Percentiles rank a stretch among this genome's conserved stretches.
phyloP scores from a whole-genome alignment of 2,888 invertebrate genomes.

The Coleophora deauratella region DNA sequence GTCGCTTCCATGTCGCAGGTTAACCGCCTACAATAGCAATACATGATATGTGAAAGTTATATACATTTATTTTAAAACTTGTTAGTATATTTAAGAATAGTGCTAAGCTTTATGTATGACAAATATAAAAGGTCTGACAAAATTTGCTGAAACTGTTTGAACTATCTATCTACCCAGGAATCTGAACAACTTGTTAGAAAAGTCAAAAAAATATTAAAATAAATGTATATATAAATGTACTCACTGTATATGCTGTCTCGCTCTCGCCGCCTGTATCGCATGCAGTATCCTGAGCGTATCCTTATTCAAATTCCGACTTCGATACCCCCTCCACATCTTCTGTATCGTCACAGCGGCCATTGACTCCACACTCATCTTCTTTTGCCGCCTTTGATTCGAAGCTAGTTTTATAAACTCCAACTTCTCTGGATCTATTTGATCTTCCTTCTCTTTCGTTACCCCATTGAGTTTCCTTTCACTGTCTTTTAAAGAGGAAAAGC shows the following conservation, averaged over 20 bases:
- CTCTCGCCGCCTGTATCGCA: slow-evolving; percentile 83
- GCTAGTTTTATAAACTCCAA: slow-evolving; percentile 51
- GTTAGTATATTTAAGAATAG: too few relatives aligned
- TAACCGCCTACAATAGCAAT: slow-evolving; percentile 74
- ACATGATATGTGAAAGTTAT: too few relatives aligned
- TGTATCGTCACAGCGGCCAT: slow-evolving; percentile 86
- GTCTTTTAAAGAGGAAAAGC: slow-evolving; percentile 41
- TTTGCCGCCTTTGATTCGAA: slow-evolving; percentile 49
- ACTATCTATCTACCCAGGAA: too few relatives aligned
- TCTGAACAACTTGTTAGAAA: too few relatives aligned
- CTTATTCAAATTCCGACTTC: slow-evolving; percentile 82
- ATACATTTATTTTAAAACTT: too few relatives aligned
- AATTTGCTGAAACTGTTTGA: neutral
- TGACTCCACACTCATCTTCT: slow-evolving; percentile 51
- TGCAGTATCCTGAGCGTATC: slow-evolving; percentile 77
- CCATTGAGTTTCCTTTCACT: slow-evolving; percentile 49
- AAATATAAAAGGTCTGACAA: too few relatives aligned
- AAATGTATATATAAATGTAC: too few relatives aligned
- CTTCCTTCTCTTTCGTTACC: slow-evolving; percentile 26
- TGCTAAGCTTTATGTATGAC: too few relatives aligned
- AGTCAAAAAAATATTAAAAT: too few relatives aligned
- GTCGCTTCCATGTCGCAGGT: slow-evolving; percentile 90
- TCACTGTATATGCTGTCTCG: slow-evolving; percentile 89
- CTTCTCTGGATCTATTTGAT: slow-evolving; percentile 45
- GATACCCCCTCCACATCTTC: slow-evolving; percentile 89